phyloP scores from a whole-genome alignment of 2,888 invertebrate genomes.

The Octonoba sinensis region DNA sequence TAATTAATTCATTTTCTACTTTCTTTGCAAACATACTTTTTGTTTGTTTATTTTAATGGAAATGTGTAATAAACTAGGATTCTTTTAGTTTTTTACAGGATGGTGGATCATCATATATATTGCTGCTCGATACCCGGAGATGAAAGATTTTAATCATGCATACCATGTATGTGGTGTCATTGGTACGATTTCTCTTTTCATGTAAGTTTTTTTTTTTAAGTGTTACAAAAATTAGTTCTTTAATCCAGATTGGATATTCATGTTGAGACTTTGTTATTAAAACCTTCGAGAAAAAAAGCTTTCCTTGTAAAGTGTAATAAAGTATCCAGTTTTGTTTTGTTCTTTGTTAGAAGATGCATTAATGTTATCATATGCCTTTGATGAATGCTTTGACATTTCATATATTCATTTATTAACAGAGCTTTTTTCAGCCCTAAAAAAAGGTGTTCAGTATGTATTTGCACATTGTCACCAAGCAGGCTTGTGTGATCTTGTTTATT shows the following conservation, averaged over 20 bases:
- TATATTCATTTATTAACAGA: background rate
- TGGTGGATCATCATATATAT: constrained; percentile 99
- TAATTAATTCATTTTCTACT: too few species aligned
- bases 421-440: too few species aligned
- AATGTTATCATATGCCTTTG: too few species aligned
- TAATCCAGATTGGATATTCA: background rate
- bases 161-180: constrained; percentile 94
- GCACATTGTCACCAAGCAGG: too few species aligned
- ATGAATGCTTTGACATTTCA: background rate
- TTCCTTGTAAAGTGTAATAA: background rate
- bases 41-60: too few species aligned
- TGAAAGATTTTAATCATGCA: constrained; percentile 75
- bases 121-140: constrained; percentile 81
- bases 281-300: background rate
- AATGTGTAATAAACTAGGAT: too few species aligned
- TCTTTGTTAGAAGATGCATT: background rate
- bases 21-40: too few species aligned
- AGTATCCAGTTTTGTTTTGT: too few species aligned
- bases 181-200: constrained; percentile 92
- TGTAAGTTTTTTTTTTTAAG: constrained; percentile 76
- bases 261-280: background rate
- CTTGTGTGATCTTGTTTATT: too few species aligned
- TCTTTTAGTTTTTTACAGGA: constrained; percentile 87
- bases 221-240: background rate
- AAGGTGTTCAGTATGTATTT: too few species aligned